A percentile compares a stretch with the other conserved stretches of the same genome.
phyloP scores from a whole-genome alignment of 2,113 vertebrate species.

The Aphelocoma coerulescens region DNA sequence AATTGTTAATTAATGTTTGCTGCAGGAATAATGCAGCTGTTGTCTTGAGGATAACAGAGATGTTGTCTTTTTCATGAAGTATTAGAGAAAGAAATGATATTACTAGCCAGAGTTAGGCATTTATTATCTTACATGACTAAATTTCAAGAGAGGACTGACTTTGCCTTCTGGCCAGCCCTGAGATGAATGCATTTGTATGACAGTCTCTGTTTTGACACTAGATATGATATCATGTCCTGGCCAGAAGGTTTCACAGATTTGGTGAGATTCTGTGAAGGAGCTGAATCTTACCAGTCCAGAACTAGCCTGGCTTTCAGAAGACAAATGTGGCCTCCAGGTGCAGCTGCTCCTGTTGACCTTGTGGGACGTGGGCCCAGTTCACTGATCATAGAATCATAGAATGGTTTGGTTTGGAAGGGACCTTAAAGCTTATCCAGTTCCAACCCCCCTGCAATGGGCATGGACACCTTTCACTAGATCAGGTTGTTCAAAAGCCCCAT shows the following conservation, averaged over 20 bases:
- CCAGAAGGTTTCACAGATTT: not conserved
- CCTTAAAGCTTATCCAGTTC: not conserved
- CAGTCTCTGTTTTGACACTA: not conserved
- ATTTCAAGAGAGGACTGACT: not conserved
- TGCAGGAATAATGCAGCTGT: not conserved
- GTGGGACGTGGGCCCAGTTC: accelerated
- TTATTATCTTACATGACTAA: not conserved
- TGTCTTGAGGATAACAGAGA: not conserved
- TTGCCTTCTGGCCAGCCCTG: not conserved
- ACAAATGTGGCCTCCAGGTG: not conserved
- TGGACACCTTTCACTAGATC: not conserved
- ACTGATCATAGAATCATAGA: not conserved
- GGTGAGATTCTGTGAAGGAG: not conserved
- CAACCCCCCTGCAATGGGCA: not conserved
- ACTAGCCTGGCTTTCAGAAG: not conserved
- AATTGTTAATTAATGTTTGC: not conserved
- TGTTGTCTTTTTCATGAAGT: not conserved
- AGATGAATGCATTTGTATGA: not conserved
- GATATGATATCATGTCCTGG: not conserved
- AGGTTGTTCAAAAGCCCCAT: not conserved
- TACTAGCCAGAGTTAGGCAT: not conserved
- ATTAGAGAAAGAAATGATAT: not conserved
- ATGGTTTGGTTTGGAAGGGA: not conserved
- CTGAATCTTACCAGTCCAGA: not conserved
- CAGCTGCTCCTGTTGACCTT: not conserved